Conservation (phyloP, 2,113 vertebrate species). For the Pterocles orientalis region DNA sequence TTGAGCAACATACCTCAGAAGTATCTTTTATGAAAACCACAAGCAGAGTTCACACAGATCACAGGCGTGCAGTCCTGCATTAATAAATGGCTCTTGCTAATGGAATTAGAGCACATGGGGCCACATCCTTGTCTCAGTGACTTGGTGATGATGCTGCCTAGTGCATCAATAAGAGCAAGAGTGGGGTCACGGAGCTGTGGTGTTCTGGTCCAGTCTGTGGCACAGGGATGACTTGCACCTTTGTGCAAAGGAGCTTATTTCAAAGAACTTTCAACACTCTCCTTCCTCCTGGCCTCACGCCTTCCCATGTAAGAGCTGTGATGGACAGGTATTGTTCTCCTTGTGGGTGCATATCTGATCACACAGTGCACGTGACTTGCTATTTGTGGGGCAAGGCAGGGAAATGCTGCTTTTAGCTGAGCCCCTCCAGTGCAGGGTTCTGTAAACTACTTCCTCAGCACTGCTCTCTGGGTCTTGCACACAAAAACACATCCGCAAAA, state of each 20-base stretch:
- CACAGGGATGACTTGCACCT: fast-evolving
- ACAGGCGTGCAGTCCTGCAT: neutral
- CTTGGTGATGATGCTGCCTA: neutral
- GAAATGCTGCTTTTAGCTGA: neutral
- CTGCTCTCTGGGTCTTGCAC: neutral
- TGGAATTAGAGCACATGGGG: neutral
- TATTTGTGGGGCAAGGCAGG: neutral
- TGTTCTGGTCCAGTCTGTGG: neutral
- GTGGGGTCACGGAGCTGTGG: neutral
- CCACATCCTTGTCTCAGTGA: fast-evolving
- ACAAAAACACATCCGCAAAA: neutral
- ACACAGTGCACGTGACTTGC: neutral
- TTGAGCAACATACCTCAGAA: neutral
- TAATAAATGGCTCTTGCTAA: neutral
- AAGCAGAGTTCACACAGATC: neutral
- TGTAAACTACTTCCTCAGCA: neutral
- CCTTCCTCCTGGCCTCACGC: neutral
- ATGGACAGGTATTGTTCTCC: fast-evolving
- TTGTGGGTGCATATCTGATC: neutral
- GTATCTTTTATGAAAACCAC: neutral
- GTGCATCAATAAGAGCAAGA: neutral
- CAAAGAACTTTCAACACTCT: neutral
- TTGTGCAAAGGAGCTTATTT: neutral
- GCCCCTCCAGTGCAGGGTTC: neutral
- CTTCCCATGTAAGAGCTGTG: neutral